Conservation (phyloP, 1,140 invertebrate species). For the Leptinotarsa lineolata region DNA sequence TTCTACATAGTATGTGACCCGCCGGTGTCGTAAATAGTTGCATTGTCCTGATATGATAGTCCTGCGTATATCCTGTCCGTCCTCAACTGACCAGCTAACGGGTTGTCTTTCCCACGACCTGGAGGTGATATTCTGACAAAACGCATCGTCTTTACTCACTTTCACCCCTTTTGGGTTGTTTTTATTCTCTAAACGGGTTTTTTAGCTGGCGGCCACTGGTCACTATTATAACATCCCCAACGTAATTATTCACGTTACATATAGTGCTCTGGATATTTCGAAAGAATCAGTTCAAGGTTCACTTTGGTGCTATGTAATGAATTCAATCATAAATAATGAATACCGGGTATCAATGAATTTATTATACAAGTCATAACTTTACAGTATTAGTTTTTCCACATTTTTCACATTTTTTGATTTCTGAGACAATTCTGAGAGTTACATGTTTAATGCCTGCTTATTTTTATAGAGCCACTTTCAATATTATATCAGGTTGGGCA, state of each 20-base stretch:
- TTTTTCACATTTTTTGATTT: too few species aligned
- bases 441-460: too few species aligned
- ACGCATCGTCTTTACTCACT: conserved; percentile 5
- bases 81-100: conserved; percentile 21
- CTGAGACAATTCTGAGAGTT: too few species aligned
- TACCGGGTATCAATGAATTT: too few species aligned
- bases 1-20: not conserved
- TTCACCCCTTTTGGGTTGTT: conserved; percentile 14
- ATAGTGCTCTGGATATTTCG: not conserved
- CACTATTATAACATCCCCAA: not conserved
- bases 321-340: too few species aligned
- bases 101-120: conserved; percentile 25
- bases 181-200: conserved; percentile 13
- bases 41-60: conserved; percentile 10
- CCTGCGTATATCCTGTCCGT: conserved; percentile 16
- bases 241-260: not conserved
- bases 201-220: not conserved
- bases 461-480: too few species aligned
- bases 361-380: too few species aligned
- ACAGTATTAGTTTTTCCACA: too few species aligned
- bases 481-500: too few species aligned
- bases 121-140: conserved; percentile 10
- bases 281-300: not conserved
- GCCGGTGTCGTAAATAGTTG: not conserved
- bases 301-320: too few species aligned